Base-by-base conservation (phyloP, 1,140 invertebrate species). In the Scaptomyza hsui region DNA sequence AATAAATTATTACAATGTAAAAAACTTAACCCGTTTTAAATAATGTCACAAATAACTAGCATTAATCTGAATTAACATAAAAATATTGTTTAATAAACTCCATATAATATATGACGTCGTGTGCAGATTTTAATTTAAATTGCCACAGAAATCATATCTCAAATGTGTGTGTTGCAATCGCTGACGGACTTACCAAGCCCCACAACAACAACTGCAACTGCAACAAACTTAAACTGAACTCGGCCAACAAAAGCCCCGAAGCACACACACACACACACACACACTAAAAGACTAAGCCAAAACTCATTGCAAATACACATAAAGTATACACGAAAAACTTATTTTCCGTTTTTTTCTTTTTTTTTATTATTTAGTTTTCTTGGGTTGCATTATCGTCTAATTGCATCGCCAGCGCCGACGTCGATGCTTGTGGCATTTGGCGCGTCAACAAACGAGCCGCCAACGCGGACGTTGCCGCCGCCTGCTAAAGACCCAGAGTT, bases 401-500 rank as follows among this genome's bases (percentile, higher is more conserved):
- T 81, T 85, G 81, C 81, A 85, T 85, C 81, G 80, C 73, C 80
- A 64, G 53, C 49, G 55, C 19, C 44, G 41, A 41, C 41, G 10
- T 32, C 37, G 80, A 67, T 64, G 81, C 81, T 85, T 49, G 48
- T 85, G 81, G 81, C 81, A 86, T 85, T 85, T 86, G 72, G 81
- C 81, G 73, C 77, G 81, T 86, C 81, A 85, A 85, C 81, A 85
- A 85, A 86, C 81, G 81, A 86, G 77, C 81, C 81, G 81, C 79
- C 79, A 78, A 78, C 79, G 75, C 75, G 41, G 19, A 24, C 16
- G 41, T 37, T 35, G 59, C 41, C 51, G 41, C 45, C 44, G 59
- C 41, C 51, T 29, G 53, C 52, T 65, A 64, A 62, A 56, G 67
- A 62, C 19, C 48, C 57, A 62, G 57, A 16, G 65, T 69, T 69